Percentiles rank a stretch among this genome's conserved stretches.
Evolutionary conservation across 1,140 invertebrate genomes (phyloP).

Genomic region (Hylyphantes graminicola): DNA sequence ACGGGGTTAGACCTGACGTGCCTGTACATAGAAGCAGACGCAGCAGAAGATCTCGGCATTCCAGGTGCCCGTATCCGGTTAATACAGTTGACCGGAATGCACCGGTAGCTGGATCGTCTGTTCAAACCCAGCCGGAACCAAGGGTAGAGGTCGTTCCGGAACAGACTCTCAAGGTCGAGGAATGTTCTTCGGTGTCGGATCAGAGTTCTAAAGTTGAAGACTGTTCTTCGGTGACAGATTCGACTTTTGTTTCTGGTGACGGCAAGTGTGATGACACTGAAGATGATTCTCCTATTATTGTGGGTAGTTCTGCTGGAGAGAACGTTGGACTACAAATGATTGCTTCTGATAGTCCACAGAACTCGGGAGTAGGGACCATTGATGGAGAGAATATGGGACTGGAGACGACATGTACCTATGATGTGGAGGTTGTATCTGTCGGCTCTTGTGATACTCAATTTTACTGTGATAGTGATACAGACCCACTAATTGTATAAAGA

Average conservation of each 20-base stretch:
- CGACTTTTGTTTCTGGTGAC: neutral
- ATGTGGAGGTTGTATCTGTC: neutral
- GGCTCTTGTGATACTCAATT: neutral
- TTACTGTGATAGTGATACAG: constrained; percentile 56
- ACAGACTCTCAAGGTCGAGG: too few species aligned
- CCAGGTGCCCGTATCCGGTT: neutral
- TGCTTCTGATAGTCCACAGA: neutral
- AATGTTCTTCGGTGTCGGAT: neutral
- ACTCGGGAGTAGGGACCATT: neutral
- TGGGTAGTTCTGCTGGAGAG: neutral
- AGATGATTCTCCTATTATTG: neutral
- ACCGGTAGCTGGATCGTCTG: neutral
- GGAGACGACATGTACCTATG: neutral
- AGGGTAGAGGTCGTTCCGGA: too few species aligned
- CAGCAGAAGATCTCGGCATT: neutral
- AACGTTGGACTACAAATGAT: neutral
- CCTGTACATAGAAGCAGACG: constrained; percentile 6
- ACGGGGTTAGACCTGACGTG: neutral
- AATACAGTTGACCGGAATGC: neutral
- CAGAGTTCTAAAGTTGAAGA: neutral
- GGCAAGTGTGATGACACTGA: too few species aligned
- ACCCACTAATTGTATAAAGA: constrained; percentile 34
- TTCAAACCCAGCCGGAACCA: neutral
- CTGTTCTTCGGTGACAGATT: neutral
- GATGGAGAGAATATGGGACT: neutral